Percentiles rank a stretch among this genome's conserved stretches.
These are phyloP conservation scores for Denticeps clupeoides DNA, from an alignment of 2,797 vertebrate genomes.

Conservation along the genomic window DNA sequence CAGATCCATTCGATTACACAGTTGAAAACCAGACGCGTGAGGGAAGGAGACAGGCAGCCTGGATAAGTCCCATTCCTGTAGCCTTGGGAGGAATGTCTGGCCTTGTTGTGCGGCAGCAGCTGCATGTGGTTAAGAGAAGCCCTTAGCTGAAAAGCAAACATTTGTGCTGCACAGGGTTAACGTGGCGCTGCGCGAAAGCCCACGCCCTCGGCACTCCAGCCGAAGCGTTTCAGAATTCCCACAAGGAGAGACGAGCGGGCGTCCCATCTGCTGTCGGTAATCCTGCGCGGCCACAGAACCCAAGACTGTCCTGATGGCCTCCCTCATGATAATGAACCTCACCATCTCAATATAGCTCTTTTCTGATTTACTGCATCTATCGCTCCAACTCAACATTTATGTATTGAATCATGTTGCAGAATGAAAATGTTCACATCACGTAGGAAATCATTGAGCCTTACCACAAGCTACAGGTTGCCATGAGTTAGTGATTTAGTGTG, in stretches of 20 bases:
- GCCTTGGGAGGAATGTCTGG: not conserved
- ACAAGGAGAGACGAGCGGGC: conserved; percentile 37
- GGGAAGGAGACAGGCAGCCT: conserved; percentile 33
- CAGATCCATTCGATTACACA: too few relatives aligned
- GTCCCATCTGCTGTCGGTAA: conserved; percentile 55
- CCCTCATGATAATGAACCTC: too few relatives aligned
- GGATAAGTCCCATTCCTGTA: not conserved
- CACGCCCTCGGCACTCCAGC: conserved; percentile 11
- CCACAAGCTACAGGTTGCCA: too few relatives aligned
- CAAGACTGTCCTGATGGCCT: too few relatives aligned
- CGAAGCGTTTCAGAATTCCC: conserved; percentile 35
- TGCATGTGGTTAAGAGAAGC: not conserved
- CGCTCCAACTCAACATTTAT: too few relatives aligned
- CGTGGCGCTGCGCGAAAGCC: not conserved
- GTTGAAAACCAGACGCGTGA: not conserved
- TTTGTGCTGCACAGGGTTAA: conserved; percentile 11
- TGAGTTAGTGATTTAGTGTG: too few relatives aligned
- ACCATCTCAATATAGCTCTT: too few relatives aligned
- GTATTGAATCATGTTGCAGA: too few relatives aligned
- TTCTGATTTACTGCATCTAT: too few relatives aligned
- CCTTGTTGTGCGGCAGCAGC: not conserved
- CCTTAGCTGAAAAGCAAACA: conserved; percentile 10
- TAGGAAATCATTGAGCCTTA: too few relatives aligned
- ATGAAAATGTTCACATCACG: too few relatives aligned
- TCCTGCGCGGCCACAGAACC: conserved; percentile 51